phyloP scores from a whole-genome alignment of 2,113 vertebrate species.

The Leuciscus idus region DNA sequence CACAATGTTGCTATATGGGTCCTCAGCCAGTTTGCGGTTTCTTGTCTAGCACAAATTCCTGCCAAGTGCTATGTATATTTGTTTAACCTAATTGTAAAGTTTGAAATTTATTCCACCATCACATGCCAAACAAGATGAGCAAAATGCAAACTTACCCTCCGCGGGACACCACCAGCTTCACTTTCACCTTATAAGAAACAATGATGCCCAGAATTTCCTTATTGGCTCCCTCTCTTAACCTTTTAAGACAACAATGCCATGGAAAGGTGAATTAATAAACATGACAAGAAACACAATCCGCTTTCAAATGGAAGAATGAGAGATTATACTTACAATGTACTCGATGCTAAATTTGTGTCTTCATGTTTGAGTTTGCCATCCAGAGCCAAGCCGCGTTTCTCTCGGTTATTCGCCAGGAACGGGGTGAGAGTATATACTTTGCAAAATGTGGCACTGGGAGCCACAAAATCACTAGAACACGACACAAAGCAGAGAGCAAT shows the following conservation, averaged over 20 bases:
- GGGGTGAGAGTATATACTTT: constrained; percentile 96
- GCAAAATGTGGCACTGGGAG: constrained; percentile 92
- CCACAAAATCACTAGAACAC: constrained; percentile 84
- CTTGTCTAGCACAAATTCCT: background rate
- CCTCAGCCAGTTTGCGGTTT: background rate
- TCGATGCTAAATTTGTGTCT: constrained; percentile 97
- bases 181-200: constrained; percentile 97
- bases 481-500: constrained; percentile 16
- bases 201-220: constrained; percentile 95
- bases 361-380: constrained; percentile 96
- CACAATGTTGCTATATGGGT: too few relatives aligned
- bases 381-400: constrained; percentile 92
- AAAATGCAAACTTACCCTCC: constrained; percentile 84
- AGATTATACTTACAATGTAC: constrained; percentile 84
- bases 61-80: background rate
- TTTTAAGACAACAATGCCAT: constrained; percentile 58
- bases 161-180: constrained; percentile 95
- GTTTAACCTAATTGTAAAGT: background rate
- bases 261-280: background rate
- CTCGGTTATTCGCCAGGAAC: constrained; percentile 92
- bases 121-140: background rate
- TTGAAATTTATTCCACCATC: background rate
- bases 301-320: background rate
- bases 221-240: constrained; percentile 90
- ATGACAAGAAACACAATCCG: background rate